phyloP scores from a whole-genome alignment of 2,113 vertebrate species.

The Nesoenas mayeri region DNA sequence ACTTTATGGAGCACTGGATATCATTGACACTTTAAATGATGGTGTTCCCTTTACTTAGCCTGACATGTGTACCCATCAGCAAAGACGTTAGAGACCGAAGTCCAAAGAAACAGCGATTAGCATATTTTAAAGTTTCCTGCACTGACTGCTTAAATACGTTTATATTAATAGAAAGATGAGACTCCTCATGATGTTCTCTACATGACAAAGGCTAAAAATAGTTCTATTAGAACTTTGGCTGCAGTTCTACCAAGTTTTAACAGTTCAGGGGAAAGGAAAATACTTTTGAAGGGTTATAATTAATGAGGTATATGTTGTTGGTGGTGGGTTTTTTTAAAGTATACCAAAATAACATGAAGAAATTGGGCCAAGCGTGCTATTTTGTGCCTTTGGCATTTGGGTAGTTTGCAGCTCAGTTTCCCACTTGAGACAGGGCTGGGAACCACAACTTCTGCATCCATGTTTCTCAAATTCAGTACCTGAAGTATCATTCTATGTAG shows the following conservation, averaged over 20 bases:
- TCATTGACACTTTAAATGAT: background rate
- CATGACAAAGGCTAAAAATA: slow-evolving; percentile 41
- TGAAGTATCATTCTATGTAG: background rate
- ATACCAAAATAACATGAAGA: background rate
- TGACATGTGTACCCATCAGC: background rate
- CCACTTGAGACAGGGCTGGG: background rate
- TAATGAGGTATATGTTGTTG: slow-evolving; percentile 18
- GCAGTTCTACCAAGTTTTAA: background rate
- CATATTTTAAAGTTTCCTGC: background rate
- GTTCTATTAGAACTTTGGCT: slow-evolving; percentile 3
- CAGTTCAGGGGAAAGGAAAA: background rate
- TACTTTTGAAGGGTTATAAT: slow-evolving; percentile 31
- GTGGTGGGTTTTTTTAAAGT: background rate
- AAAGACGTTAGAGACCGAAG: background rate
- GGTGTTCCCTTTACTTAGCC: background rate
- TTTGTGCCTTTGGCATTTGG: slow-evolving; percentile 18
- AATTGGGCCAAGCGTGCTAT: background rate
- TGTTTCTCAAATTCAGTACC: background rate
- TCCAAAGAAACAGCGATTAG: background rate
- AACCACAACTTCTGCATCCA: background rate
- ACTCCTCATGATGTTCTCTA: background rate
- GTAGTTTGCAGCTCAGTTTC: slow-evolving; percentile 2
- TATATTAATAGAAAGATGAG: slow-evolving; percentile 54
- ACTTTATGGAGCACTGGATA: background rate
- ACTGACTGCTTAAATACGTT: slow-evolving; percentile 32